phyloP scores from a whole-genome alignment of 1,140 invertebrate species.

The Plutomurus gul region DNA sequence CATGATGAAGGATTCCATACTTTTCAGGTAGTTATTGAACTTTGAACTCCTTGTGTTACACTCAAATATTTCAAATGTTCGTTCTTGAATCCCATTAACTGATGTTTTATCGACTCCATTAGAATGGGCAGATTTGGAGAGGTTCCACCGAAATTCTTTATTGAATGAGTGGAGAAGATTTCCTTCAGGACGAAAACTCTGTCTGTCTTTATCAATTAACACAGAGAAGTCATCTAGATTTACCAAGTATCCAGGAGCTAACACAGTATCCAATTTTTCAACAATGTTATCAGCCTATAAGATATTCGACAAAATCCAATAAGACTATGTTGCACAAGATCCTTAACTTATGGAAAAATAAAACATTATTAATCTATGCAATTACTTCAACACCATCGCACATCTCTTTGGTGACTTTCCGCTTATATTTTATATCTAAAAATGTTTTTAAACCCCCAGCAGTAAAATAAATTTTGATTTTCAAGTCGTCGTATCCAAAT shows the following conservation, averaged over 20 bases:
- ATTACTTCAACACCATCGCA: constrained; percentile 56
- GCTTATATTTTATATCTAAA: constrained; percentile 67
- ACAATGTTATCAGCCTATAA: constrained; percentile 84
- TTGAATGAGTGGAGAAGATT: constrained; percentile 67
- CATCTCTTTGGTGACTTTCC: constrained; percentile 63
- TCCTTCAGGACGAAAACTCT: constrained; percentile 71
- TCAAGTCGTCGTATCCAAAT: constrained; percentile 87
- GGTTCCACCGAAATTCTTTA: not conserved
- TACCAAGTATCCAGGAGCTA: constrained; percentile 65
- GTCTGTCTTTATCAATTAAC: constrained; percentile 69
- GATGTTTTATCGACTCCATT: not conserved
- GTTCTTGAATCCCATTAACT: not conserved
- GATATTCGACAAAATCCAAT: constrained; percentile 19
- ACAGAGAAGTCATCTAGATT: constrained; percentile 74
- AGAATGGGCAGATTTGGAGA: not conserved
- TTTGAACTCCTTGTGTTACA: constrained; percentile 68
- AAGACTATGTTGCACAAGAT: not conserved
- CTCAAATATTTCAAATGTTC: constrained; percentile 79
- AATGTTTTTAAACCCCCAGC: constrained; percentile 79
- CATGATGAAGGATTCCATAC: constrained; percentile 87
- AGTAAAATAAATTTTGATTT: constrained; percentile 78
- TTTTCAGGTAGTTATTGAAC: constrained; percentile 78
- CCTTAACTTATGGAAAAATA: not conserved
- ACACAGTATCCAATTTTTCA: constrained; percentile 65
- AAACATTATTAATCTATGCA: not conserved